phyloP scores from a whole-genome alignment of 2,113 vertebrate genomes.

The Syngnathus typhle region DNA sequence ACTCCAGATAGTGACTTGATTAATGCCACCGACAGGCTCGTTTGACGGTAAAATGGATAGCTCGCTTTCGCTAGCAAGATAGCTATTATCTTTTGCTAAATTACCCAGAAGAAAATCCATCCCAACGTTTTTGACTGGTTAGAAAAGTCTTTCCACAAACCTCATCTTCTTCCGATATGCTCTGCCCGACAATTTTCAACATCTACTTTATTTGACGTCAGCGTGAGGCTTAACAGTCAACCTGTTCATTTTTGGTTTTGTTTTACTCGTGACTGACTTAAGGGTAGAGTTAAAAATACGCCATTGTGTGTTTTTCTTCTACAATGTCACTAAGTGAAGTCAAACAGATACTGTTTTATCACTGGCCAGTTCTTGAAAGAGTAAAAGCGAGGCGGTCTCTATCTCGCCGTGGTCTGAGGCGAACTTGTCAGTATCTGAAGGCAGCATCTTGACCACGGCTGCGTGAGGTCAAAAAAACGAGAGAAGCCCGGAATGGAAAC shows the following conservation, averaged over 20 bases:
- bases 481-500: background rate
- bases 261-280: conserved; percentile 11
- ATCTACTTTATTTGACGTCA: background rate
- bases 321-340: no score
- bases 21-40: no score
- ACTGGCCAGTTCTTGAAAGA: background rate
- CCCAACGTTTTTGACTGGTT: no score
- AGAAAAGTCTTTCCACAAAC: no score
- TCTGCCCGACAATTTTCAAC: no score
- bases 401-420: conserved; percentile 1
- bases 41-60: no score
- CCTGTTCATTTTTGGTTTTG: conserved; percentile 23
- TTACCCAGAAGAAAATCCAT: no score
- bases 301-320: no score
- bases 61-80: no score
- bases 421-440: conserved; percentile 3
- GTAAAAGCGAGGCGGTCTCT: background rate
- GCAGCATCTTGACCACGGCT: background rate
- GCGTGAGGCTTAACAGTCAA: conserved; percentile 29
- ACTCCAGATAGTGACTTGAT: no score
- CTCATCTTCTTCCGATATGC: no score
- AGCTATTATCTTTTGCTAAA: no score
- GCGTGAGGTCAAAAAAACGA: background rate
- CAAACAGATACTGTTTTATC: background rate
- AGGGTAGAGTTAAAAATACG: background rate